phyloP scores from a whole-genome alignment of 2,888 invertebrate species.

The Clitarchus hookeri region DNA sequence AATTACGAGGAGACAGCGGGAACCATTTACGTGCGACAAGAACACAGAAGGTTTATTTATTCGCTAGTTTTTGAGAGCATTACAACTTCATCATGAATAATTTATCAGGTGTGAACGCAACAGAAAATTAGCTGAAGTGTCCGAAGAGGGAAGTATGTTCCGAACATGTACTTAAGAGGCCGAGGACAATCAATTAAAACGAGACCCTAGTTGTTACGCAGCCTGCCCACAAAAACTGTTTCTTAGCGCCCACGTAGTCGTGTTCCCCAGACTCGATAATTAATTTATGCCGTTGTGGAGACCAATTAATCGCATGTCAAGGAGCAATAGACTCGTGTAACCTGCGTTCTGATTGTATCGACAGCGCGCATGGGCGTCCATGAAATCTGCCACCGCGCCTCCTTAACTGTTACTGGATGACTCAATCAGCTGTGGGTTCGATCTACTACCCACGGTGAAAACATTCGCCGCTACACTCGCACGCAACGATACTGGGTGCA shows the following conservation, averaged over 20 bases:
- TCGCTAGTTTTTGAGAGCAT: not conserved
- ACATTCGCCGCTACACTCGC: not conserved
- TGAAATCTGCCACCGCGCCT: not conserved
- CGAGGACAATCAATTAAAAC: constrained; percentile 9
- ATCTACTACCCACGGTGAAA: not conserved
- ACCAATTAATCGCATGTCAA: constrained; percentile 1
- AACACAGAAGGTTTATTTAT: not conserved
- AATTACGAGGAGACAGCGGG: not conserved
- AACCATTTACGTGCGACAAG: not conserved
- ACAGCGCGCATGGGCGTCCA: not conserved
- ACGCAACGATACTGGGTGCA: too few species aligned
- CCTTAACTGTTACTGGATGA: not conserved
- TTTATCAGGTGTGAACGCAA: not conserved
- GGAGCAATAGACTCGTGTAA: not conserved
- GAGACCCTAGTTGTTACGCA: not conserved
- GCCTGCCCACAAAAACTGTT: not conserved
- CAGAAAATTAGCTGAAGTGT: not conserved
- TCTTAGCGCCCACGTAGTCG: not conserved
- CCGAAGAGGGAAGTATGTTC: not conserved
- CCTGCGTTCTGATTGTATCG: not conserved
- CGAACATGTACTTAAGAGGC: not conserved
- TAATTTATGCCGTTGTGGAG: not conserved
- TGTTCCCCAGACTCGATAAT: not conserved
- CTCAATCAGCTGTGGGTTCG: not conserved
- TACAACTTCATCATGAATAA: not conserved